Base-by-base conservation (phyloP, 30 jellyfish, hydroid and myxozoan species). In the Pseudorhiza aurosa region DNA sequence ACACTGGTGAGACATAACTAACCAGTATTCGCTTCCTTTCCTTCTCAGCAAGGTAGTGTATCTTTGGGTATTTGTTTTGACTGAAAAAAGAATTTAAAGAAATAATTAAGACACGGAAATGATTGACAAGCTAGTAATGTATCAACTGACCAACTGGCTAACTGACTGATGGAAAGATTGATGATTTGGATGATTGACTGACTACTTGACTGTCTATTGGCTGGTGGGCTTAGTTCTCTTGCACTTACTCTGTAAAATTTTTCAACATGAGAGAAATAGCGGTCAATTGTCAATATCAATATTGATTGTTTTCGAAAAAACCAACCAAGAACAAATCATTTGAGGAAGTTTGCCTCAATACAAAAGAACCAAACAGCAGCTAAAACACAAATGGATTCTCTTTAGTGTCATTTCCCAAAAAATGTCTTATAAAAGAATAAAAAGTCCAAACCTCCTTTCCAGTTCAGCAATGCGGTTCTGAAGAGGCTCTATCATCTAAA, bases 1-100 rank as follows among this genome's bases (percentile, higher is more conserved):
- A n/a, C n/a, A n/a, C n/a, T n/a, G n/a, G n/a, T n/a, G n/a, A n/a
- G n/a, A n/a, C n/a, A n/a, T 12, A 26, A 58, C 95, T 68, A 22
- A 93, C 98, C 89, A 93, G 60, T 9, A 93, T 87, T 25, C 98
- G 42, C 36, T 93, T 93, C 31, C 98, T 74, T 51, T 93, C 98
- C 47, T 85, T 86, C 58, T 87, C 98, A 43, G 98, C 95, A 15
- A 93, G 68, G 83, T 82, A 74, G 51, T 67, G 82, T 9, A 93
- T 97, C 25, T 74, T 85, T 49, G 98, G 97, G 39, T 74, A 87
- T 32, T 93, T 93, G 35, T 87, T 86, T 58, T 93, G 95, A 22
- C 96, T 93, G 53, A n/a, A 59, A 89, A 22, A 72, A 22, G 39
- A 29, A 60, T 12, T 42, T 9, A 8, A 42, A 15, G 9, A 42